Percentiles rank a stretch among this genome's conserved stretches.
Evolutionary conservation across 2,113 vertebrate genomes (phyloP).

Genomic region (Dipodomys spectabilis): DNA sequence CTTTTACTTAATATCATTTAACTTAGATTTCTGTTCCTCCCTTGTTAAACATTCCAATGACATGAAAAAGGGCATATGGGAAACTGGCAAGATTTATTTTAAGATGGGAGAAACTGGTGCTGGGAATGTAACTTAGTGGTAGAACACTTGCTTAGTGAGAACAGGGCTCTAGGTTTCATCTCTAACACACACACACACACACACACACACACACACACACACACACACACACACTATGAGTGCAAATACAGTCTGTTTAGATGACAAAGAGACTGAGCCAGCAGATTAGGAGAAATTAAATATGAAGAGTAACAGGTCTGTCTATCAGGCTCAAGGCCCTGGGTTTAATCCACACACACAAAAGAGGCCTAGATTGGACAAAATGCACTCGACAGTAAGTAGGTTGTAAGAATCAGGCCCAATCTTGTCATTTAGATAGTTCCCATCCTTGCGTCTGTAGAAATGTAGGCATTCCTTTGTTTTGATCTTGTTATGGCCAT

Average conservation of each 20-base stretch:
- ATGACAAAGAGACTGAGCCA: neutral
- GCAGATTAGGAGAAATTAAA: neutral
- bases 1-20: neutral
- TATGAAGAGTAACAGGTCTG: neutral
- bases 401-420: neutral
- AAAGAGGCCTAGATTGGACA: neutral
- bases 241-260: neutral
- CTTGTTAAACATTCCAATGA: neutral
- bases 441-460: neutral
- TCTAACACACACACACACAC: neutral
- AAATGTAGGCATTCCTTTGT: neutral
- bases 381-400: neutral
- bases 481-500: neutral
- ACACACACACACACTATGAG: too few relatives aligned
- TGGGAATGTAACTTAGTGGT: neutral
- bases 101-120: neutral
- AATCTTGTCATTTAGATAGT: neutral
- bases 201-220: too few relatives aligned
- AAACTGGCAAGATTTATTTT: neutral
- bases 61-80: neutral
- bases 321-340: neutral
- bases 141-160: neutral
- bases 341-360: neutral
- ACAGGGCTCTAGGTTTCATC: neutral
- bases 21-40: constrained; percentile 10